Evolutionary conservation across 2,888 invertebrate genomes (phyloP), one percentile per base, ranked within the genome.

Genomic region (Harpagoxenus sublaevis): DNA sequence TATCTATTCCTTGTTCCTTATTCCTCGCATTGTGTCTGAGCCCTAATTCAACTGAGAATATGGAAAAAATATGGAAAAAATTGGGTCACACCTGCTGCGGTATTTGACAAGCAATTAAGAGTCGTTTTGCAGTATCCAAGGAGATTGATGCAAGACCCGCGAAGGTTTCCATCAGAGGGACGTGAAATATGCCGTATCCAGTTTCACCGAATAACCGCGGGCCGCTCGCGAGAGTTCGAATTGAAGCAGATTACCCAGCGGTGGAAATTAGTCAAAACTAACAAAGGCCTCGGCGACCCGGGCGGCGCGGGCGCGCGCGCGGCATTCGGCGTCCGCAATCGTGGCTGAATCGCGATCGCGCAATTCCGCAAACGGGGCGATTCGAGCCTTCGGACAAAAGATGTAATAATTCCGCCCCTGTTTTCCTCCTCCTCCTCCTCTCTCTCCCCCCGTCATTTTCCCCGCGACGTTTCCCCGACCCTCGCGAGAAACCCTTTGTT

Each of bases 361-460:
- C 93, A 93, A 94, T 94, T 94, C 93, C 93, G 88, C 93, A 94
- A 95, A 94, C 94, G 94, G 93, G 93, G 93, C 93, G 93, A 90
- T 94, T 94, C 92, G 92, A 92, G 92, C 89, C 92, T 92, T 92
- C 91, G 93, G 94, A 95, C 95, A 95, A 94, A 94, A 94, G 94
- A 94, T 94, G 94, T 94, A 94, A 95, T 95, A 95, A 95, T 94
- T 94, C 92, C 93, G 93, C 89, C 90, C 91, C 93, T 92, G 91
- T 91, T 92, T 91, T 90, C 89, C 31, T 15, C 78, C 65, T 78
- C 70, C 84, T 75, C 63, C 10, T 9, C 63, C 79, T 63, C 66
- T 68, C 79, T 62, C 57, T 18, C 39, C 62, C 62, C 18, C 65
- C 77, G 77, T 77, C 83, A 83, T 86, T n/a, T 83, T 84, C 70